Evolutionary conservation across 2,113 vertebrate genomes (phyloP).

Genomic region (Acinonyx jubatus): DNA sequence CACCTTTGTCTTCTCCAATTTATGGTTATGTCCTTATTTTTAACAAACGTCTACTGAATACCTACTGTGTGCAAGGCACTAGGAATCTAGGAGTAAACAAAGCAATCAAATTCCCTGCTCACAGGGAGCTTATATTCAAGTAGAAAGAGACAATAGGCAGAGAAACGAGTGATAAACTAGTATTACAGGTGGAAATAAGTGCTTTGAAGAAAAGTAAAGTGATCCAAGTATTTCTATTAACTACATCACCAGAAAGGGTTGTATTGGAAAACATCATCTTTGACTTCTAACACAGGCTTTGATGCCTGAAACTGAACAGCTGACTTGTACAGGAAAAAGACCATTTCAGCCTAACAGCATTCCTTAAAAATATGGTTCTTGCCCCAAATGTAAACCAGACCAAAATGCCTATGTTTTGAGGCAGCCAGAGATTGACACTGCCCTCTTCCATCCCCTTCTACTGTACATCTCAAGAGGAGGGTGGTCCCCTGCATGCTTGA

Average conservation of each 20-base stretch:
- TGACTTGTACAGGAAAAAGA: neutral
- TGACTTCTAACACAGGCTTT: neutral
- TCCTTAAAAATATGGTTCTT: neutral
- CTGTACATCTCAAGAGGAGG: neutral
- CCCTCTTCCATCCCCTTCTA: neutral
- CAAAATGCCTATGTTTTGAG: neutral
- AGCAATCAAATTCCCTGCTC: neutral
- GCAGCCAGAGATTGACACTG: neutral
- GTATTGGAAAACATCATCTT: neutral
- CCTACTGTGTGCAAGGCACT: neutral
- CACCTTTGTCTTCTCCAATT: neutral
- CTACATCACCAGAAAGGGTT: neutral
- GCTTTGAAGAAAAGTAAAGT: neutral
- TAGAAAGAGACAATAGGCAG: neutral
- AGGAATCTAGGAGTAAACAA: neutral
- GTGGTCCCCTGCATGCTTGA: neutral
- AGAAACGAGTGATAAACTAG: neutral
- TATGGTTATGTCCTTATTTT: neutral
- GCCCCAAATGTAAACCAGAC: neutral
- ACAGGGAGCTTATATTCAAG: neutral
- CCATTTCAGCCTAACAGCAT: neutral
- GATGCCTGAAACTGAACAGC: neutral
- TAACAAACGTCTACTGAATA: neutral
- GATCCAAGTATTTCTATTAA: neutral
- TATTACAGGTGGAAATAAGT: neutral